Evolutionary conservation across 1,140 invertebrate genomes (phyloP), one percentile per base, ranked within the genome.

Genomic region (Micrasema minimum): DNA sequence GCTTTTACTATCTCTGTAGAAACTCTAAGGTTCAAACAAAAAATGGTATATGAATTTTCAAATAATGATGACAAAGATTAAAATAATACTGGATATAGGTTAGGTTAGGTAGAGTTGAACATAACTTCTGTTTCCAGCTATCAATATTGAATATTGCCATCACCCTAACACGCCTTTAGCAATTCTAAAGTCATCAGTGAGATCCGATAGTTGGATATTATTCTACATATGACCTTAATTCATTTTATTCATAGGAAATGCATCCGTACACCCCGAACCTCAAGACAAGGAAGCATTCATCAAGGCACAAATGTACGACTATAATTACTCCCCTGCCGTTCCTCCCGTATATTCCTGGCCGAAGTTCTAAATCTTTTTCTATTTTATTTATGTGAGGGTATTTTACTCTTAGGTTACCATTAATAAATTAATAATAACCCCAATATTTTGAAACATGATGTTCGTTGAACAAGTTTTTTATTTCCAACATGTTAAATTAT

Each of bases 281-380:
- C 76, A 87, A 46, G 86, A 94, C 79, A 92, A 89, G 78, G 83
- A 88, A 76, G 87, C 85, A 69, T 96, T 94, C 77, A 90, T 96
- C 72, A 90, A 90, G 80, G 89, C 90, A 10, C 93, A 95, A 80
- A 89, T 92, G 80, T 96, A 95, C 80, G 89, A 93, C 79, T 87
- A 88, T 62, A 83, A 82, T 48, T 96, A 95, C 80, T 79, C 85
- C 51, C 82, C 88, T 26, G 88, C 92, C 12, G 75, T 93, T 74
- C 92, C 92, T 69, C 80, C 83, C 16, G 80, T 86, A 35, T 93
- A 92, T 80, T 45, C 82, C 37, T 92, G 90, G 89, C 91, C 91
- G 20, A 82, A 85, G 75, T 77, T 81, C 65, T 82, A 77, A 81
- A 76, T 20, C 18, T n/a, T 16, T 55, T n/a, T 46, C 12, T n/a